A percentile compares a stretch with the other conserved stretches of the same genome.
phyloP scores from a whole-genome alignment of 1,140 invertebrate species.

The Melipona quadrifasciata region DNA sequence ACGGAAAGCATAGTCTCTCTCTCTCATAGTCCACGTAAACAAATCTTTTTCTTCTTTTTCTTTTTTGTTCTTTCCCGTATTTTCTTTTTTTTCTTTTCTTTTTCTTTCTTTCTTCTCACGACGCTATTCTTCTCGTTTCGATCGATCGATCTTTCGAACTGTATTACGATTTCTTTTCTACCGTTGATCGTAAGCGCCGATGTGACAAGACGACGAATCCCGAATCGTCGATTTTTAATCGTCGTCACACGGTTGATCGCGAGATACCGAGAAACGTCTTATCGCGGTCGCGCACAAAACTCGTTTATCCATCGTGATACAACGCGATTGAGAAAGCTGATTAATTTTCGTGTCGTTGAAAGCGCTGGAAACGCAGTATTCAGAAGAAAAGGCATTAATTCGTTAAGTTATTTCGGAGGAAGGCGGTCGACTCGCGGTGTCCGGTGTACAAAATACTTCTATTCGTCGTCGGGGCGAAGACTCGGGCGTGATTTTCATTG shows the following conservation, averaged over 20 bases:
- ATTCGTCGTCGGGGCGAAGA: neutral
- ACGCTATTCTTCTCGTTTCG: constrained; percentile 39
- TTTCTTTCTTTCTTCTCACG: neutral
- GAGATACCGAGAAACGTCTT: neutral
- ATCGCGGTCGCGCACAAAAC: constrained; percentile 41
- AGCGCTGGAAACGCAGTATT: constrained; percentile 8
- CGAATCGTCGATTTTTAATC: neutral
- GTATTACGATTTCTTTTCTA: neutral
- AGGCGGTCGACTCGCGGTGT: neutral
- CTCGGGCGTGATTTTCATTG: constrained; percentile 41
- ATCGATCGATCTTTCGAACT: constrained; percentile 7
- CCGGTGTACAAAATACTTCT: constrained; percentile 7
- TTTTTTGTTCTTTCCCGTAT: neutral
- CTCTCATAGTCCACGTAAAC: constrained; percentile 46
- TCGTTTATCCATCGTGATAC: neutral
- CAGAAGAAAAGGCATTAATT: constrained; percentile 22
- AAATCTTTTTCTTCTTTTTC: neutral
- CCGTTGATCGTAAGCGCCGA: neutral
- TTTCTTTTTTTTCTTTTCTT: too few species aligned
- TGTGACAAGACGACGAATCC: neutral
- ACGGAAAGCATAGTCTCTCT: constrained; percentile 54
- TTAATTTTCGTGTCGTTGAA: neutral
- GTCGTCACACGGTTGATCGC: neutral
- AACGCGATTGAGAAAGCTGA: neutral
- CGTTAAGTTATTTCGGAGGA: neutral